Conservation (phyloP, 1,140 invertebrate genomes). For the Palaemon carinicauda region DNA sequence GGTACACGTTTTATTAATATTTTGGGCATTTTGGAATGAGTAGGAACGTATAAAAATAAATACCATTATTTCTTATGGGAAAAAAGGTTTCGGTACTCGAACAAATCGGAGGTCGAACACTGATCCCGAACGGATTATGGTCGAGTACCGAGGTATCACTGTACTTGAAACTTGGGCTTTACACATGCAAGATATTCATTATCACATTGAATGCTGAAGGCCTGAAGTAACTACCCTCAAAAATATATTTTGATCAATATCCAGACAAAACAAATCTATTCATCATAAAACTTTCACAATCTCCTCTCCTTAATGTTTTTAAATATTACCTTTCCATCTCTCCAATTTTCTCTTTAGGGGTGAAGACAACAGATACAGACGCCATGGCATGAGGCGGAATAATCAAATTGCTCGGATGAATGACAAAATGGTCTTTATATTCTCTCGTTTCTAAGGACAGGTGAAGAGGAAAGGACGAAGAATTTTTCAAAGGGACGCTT, state of each 20-base stretch:
- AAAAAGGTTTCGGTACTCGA: too few species aligned
- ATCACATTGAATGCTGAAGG: too few species aligned
- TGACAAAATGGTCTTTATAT: neutral
- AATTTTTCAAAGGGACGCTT: constrained; percentile 11
- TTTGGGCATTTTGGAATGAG: too few species aligned
- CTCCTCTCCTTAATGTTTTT: neutral
- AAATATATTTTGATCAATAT: too few species aligned
- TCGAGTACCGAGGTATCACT: too few species aligned
- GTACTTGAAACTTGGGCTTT: neutral
- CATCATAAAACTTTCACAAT: neutral
- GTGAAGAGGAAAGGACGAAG: constrained; percentile 14
- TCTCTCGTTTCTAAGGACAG: neutral
- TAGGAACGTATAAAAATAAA: too few species aligned
- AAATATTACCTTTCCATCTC: constrained; percentile 24
- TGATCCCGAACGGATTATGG: too few species aligned
- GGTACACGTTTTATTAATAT: too few species aligned
- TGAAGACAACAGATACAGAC: constrained; percentile 7
- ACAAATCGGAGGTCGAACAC: too few species aligned
- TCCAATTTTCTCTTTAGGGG: constrained; percentile 5
- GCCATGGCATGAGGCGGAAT: constrained; percentile 3
- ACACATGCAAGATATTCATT: neutral
- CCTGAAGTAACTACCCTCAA: too few species aligned
- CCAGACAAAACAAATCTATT: neutral
- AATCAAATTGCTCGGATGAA: neutral
- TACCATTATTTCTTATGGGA: too few species aligned